phyloP scores from a whole-genome alignment of 1,140 invertebrate species.

The Charaxes varanes region DNA sequence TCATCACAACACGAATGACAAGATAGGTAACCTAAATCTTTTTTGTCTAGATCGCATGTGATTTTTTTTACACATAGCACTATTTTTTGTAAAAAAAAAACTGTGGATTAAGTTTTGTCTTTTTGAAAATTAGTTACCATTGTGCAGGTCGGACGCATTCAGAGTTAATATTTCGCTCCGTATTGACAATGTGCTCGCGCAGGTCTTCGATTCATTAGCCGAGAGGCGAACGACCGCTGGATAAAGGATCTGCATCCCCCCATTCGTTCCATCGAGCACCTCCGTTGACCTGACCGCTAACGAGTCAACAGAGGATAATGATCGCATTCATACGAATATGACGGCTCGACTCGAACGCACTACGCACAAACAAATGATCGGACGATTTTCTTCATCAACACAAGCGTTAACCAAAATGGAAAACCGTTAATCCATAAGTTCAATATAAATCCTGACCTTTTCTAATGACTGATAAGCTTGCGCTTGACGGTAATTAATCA shows the following conservation, averaged over 20 bases:
- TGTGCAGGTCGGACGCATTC: constrained; percentile 41
- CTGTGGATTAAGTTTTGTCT: too few species aligned
- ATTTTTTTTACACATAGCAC: too few species aligned
- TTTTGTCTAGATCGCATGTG: too few species aligned
- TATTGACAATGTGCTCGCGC: constrained; percentile 63
- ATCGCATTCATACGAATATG: constrained; percentile 49
- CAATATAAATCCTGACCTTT: constrained; percentile 30
- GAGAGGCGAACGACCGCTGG: constrained; percentile 51
- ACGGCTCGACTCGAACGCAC: constrained; percentile 22
- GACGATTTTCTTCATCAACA: too few species aligned
- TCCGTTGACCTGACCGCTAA: constrained; percentile 58
- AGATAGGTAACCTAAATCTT: too few species aligned
- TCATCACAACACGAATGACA: too few species aligned
- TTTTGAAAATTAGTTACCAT: too few species aligned
- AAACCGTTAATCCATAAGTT: too few species aligned
- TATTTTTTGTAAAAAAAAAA: too few species aligned
- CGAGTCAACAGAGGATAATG: constrained; percentile 58
- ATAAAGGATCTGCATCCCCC: constrained; percentile 61
- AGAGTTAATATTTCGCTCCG: constrained; percentile 58
- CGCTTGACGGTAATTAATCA: too few species aligned
- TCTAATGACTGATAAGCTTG: too few species aligned
- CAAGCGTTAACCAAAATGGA: too few species aligned
- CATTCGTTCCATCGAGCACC: constrained; percentile 58
- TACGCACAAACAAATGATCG: constrained; percentile 29
- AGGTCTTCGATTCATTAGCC: constrained; percentile 67